Evolutionary conservation across 2,113 vertebrate genomes (phyloP).

Genomic region (Rhizomys pruinosus): DNA sequence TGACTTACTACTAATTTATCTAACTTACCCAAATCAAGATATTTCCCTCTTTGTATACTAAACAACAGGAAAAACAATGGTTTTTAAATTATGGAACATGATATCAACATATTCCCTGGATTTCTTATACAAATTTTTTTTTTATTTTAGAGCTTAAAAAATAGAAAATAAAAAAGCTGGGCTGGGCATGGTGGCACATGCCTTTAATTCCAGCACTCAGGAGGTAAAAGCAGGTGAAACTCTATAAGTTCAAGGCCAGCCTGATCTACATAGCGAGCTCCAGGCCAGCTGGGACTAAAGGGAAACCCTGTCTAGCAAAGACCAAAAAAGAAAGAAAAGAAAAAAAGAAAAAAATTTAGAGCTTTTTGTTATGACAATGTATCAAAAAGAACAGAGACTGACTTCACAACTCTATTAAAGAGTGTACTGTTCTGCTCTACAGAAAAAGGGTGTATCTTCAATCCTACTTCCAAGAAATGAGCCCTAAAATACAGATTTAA

Average conservation of each 20-base stretch:
- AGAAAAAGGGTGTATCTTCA: background rate
- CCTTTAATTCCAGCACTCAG: too few species aligned
- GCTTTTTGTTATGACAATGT: background rate
- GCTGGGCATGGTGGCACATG: too few species aligned
- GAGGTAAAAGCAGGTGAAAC: too few species aligned
- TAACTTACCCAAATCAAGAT: background rate
- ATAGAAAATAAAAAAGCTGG: too few species aligned
- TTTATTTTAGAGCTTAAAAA: too few species aligned
- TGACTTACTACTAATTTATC: constrained; percentile 6
- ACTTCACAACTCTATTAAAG: background rate
- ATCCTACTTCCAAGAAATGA: background rate
- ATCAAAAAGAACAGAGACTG: background rate
- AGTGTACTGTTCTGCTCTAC: background rate
- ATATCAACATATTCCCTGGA: background rate
- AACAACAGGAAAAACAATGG: background rate
- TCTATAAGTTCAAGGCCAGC: too few species aligned
- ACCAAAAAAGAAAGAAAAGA: too few species aligned
- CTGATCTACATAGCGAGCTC: too few species aligned
- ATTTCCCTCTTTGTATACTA: background rate
- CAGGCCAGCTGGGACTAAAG: too few species aligned
- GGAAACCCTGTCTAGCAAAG: too few species aligned
- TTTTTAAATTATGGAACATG: background rate
- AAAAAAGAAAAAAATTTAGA: too few species aligned
- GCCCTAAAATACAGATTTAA: background rate
- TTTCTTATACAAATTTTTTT: constrained; percentile 41